Evolutionary conservation across 2,113 vertebrate species (phyloP).

Genomic region (Asarcornis scutulata): DNA sequence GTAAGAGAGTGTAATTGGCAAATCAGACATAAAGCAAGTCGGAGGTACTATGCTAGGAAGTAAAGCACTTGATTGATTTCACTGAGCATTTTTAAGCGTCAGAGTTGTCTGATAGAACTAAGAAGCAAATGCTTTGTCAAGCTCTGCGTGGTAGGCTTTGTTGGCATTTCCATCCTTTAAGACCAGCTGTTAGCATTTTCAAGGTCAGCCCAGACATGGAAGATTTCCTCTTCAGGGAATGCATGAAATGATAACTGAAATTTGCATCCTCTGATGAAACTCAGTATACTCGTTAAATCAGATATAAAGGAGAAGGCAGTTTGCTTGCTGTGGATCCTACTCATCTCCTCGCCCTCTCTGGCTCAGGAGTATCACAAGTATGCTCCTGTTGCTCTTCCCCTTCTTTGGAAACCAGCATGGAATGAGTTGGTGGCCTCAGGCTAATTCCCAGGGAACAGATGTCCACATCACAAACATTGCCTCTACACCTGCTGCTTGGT

Average conservation of each 20-base stretch:
- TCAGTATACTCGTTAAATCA: not conserved
- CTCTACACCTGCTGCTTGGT: not conserved
- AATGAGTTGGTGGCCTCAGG: not conserved
- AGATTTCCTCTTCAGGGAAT: slow-evolving; percentile 24
- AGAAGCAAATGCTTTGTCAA: slow-evolving; percentile 22
- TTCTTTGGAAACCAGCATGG: not conserved
- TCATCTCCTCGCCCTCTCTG: not conserved
- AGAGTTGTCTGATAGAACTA: not conserved
- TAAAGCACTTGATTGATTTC: slow-evolving; percentile 16
- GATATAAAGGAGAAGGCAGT: slow-evolving; percentile 11
- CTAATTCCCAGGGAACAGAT: slow-evolving; percentile 15
- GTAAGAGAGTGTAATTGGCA: slow-evolving; percentile 24
- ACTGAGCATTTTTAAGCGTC: not conserved
- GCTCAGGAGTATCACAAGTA: not conserved
- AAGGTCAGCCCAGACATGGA: slow-evolving; percentile 36
- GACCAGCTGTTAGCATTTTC: slow-evolving; percentile 62
- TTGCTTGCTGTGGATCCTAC: not conserved
- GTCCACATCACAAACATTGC: slow-evolving; percentile 12
- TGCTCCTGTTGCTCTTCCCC: not conserved
- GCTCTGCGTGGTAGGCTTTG: not conserved
- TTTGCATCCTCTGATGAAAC: slow-evolving; percentile 30
- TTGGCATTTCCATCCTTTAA: slow-evolving; percentile 27
- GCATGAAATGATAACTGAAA: not conserved
- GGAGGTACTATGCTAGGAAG: not conserved
- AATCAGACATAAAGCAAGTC: not conserved